A percentile compares a stretch with the other conserved stretches of the same genome.
Evolutionary conservation across 2,888 invertebrate genomes (phyloP).

Genomic region (Strigamia crassipes): DNA sequence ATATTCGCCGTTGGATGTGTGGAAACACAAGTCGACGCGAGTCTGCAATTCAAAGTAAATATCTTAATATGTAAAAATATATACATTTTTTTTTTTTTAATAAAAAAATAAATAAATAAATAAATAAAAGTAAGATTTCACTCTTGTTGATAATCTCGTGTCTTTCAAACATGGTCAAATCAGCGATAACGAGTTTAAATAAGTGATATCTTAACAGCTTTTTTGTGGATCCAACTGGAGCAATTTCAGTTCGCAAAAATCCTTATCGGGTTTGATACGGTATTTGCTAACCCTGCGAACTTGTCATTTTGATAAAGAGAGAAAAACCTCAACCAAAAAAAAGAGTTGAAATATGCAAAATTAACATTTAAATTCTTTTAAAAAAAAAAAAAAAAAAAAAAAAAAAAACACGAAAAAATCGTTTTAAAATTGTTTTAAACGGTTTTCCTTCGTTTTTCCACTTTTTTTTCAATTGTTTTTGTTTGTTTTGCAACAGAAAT

Average conservation of each 20-base stretch:
- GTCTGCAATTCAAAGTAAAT: slow-evolving; percentile 26
- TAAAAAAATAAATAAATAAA: background rate
- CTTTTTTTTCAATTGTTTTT: background rate
- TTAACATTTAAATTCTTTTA: too few relatives aligned
- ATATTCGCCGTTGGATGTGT: background rate
- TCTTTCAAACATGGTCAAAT: background rate
- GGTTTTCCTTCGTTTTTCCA: too few relatives aligned
- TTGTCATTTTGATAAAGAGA: background rate
- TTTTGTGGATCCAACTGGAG: background rate
- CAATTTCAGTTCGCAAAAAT: background rate
- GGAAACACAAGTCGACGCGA: background rate
- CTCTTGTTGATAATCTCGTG: background rate
- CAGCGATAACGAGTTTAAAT: background rate
- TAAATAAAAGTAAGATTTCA: background rate
- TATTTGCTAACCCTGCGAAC: background rate
- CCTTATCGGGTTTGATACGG: background rate
- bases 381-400: background rate
- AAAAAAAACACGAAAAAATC: background rate
- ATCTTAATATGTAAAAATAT: too few relatives aligned
- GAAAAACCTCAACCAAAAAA: background rate
- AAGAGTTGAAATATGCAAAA: background rate
- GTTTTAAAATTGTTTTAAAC: background rate
- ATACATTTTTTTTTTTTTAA: background rate
- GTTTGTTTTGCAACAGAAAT: background rate
- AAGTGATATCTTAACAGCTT: background rate